Percentiles rank a stretch among this genome's conserved stretches.
These are phyloP conservation scores for Melinaea menophilus DNA, from an alignment of 2,888 invertebrate genomes.

Conservation along the genomic window DNA sequence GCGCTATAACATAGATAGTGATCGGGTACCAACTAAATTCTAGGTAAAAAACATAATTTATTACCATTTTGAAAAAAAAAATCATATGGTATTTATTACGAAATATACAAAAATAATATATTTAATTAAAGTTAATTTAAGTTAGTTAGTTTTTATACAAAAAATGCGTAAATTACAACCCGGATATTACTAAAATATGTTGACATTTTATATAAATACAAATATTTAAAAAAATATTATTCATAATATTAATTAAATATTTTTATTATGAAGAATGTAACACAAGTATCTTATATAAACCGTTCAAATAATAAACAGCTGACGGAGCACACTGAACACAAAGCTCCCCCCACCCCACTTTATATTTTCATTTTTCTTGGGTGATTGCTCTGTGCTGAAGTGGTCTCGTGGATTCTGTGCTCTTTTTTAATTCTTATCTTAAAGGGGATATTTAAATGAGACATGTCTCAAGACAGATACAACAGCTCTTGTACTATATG, in stretches of 20 bases:
- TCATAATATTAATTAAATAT: too few relatives aligned
- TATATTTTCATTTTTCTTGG: constrained; percentile 52
- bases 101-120: too few relatives aligned
- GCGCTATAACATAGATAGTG: constrained; percentile 21
- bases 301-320: not conserved
- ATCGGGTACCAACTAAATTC: constrained; percentile 10
- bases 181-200: too few relatives aligned
- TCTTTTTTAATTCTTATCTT: constrained; percentile 66
- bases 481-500: not conserved
- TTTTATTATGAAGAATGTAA: too few relatives aligned
- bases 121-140: too few relatives aligned
- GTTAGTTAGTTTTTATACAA: too few relatives aligned
- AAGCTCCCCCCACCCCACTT: constrained; percentile 32
- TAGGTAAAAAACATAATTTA: not conserved
- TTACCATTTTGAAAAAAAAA: not conserved
- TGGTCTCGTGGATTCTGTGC: constrained; percentile 51
- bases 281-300: too few relatives aligned
- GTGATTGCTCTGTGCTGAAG: constrained; percentile 54
- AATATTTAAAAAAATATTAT: too few relatives aligned
- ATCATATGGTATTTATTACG: not conserved
- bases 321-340: not conserved
- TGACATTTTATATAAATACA: too few relatives aligned
- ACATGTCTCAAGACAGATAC: constrained; percentile 27
- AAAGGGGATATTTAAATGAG: constrained; percentile 56
- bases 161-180: too few relatives aligned